Conservation (phyloP, 1,140 invertebrate genomes). For the Drepana arcuata region DNA sequence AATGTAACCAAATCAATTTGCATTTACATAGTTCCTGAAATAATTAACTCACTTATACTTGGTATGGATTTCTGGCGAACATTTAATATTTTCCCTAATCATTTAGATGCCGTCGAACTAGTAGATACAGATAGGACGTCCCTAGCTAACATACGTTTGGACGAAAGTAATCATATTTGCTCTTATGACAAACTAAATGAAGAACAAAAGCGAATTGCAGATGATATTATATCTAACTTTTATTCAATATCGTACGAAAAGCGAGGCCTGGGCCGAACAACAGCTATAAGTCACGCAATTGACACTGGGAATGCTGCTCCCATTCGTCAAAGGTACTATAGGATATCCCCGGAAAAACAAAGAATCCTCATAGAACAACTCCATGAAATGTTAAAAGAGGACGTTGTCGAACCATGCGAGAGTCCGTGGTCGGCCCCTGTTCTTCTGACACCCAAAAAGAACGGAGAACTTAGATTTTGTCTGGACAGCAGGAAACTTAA, state of each 20-base stretch:
- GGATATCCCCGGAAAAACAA: neutral
- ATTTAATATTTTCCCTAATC: slow-evolving; percentile 7
- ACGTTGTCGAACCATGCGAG: neutral
- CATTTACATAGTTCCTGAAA: slow-evolving; percentile 2
- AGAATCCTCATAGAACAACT: neutral
- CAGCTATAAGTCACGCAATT: neutral
- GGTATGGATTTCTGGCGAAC: slow-evolving; percentile 9
- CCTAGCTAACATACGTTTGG: too few relatives aligned
- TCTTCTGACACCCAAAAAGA: neutral
- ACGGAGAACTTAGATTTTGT: neutral
- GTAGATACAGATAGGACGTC: neutral
- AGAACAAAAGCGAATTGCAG: neutral
- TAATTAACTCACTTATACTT: slow-evolving; percentile 4
- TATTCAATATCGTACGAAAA: neutral
- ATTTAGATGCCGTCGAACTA: neutral
- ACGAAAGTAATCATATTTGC: neutral
- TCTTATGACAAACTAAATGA: slow-evolving; percentile 6
- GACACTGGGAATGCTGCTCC: neutral
- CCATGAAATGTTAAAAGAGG: neutral
- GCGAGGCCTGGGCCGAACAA: neutral
- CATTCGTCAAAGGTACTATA: neutral
- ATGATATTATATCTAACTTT: neutral
- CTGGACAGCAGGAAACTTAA: neutral
- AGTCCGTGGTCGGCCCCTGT: neutral
- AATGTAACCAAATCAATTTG: slow-evolving; percentile 1